A percentile compares a stretch with the other conserved stretches of the same genome.
phyloP scores from a whole-genome alignment of 2,888 invertebrate genomes.

The Dinocampus coccinellae region DNA sequence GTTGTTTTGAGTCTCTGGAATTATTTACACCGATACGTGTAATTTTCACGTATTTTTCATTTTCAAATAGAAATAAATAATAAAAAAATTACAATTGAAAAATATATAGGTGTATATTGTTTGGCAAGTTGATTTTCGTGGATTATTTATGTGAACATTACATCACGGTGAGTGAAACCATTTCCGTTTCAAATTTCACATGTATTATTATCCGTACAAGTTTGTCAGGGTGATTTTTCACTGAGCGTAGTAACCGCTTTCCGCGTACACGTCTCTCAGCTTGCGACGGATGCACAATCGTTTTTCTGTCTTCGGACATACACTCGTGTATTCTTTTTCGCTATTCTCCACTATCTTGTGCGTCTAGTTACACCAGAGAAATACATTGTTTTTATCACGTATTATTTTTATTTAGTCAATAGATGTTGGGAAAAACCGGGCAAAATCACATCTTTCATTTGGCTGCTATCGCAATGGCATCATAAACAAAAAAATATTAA shows the following conservation, averaged over 20 bases:
- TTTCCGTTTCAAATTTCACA: slow-evolving; percentile 25
- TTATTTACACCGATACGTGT: not conserved
- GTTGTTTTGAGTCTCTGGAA: not conserved
- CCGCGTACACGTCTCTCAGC: slow-evolving; percentile 10
- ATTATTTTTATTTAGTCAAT: slow-evolving; percentile 22
- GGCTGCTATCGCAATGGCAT: no score
- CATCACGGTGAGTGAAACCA: slow-evolving; percentile 21
- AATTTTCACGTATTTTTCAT: not conserved
- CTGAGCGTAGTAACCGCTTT: slow-evolving; percentile 26
- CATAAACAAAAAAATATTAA: no score
- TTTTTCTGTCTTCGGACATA: slow-evolving; percentile 32
- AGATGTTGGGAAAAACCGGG: slow-evolving; percentile 33
- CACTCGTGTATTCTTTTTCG: not conserved
- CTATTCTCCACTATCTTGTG: not conserved
- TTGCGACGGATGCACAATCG: slow-evolving; percentile 37
- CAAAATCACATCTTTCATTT: not conserved
- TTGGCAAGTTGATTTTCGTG: not conserved
- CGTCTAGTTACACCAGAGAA: not conserved
- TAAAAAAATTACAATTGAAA: not conserved
- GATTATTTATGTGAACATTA: not conserved
- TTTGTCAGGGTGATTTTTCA: slow-evolving; percentile 38
- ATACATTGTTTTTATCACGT: slow-evolving; percentile 37
- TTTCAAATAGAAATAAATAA: not conserved
- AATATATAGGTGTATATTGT: not conserved
- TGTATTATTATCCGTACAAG: slow-evolving; percentile 29